phyloP scores from a whole-genome alignment of 2,888 invertebrate genomes.

The Pimpla rufipes region DNA sequence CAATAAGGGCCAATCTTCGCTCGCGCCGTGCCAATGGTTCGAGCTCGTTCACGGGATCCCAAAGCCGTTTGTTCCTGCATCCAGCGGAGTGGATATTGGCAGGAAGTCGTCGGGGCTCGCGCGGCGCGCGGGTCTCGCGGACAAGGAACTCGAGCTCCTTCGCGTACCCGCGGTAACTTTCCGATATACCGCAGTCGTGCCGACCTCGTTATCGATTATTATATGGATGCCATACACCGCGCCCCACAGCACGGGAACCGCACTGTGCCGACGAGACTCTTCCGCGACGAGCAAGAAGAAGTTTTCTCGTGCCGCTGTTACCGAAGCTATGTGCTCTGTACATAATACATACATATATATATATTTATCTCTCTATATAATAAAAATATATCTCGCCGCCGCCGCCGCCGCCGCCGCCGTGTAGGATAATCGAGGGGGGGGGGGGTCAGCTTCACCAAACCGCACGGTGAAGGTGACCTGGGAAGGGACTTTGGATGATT shows the following conservation, averaged over 20 bases:
- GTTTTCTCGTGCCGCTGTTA: slow-evolving; percentile 38
- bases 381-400: no score
- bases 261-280: slow-evolving; percentile 47
- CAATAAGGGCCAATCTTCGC: no score
- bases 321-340: slow-evolving; percentile 29
- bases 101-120: slow-evolving; percentile 15
- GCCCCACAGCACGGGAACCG: slow-evolving; percentile 35
- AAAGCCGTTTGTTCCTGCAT: slow-evolving; percentile 16
- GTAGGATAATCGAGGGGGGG: no score
- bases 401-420: no score
- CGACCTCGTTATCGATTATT: slow-evolving; percentile 68
- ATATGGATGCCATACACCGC: slow-evolving; percentile 57
- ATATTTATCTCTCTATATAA: no score
- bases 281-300: slow-evolving; percentile 45
- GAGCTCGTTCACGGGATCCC: no score
- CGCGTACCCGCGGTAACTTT: slow-evolving; percentile 49
- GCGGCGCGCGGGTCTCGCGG: slow-evolving; percentile 3
- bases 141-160: slow-evolving; percentile 45
- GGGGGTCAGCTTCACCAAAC: no score
- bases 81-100: slow-evolving; percentile 4
- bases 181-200: slow-evolving; percentile 59
- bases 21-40: neutral
- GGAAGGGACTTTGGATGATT: no score
- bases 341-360: neutral
- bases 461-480: no score